Conservation (phyloP, 2,113 vertebrate species). For the Excalfactoria chinensis region DNA sequence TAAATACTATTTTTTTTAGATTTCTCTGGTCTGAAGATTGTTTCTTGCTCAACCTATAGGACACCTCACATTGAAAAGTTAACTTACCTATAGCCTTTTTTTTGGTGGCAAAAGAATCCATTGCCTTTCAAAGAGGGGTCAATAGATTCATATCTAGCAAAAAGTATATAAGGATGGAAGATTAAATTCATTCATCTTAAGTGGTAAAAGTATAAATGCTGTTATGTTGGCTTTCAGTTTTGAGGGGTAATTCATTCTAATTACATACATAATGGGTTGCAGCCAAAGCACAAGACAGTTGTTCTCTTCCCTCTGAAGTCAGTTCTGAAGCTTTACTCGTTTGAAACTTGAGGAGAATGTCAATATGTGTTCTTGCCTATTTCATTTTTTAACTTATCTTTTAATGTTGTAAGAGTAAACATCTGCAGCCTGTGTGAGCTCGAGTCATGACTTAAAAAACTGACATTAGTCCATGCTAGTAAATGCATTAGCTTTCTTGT, state of each 20-base stretch:
- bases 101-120: too few relatives aligned
- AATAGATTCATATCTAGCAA: background rate
- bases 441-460: background rate
- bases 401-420: slow-evolving; percentile 13
- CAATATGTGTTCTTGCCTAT: slow-evolving; percentile 2
- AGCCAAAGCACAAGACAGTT: background rate
- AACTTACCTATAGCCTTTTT: background rate
- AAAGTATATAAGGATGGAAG: background rate
- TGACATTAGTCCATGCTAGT: background rate
- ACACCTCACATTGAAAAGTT: background rate
- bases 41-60: background rate
- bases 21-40: background rate
- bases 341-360: background rate
- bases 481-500: background rate
- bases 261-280: slow-evolving; percentile 1
- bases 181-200: slow-evolving; percentile 16
- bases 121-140: background rate
- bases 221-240: background rate
- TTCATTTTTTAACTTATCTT: slow-evolving; percentile 16
- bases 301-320: background rate
- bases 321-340: background rate
- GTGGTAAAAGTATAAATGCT: background rate
- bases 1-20: background rate
- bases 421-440: background rate
- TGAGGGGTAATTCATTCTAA: slow-evolving; percentile 12